Evolutionary conservation across 2,113 vertebrate species (phyloP).

Genomic region (Corythornis madagascariensis): DNA sequence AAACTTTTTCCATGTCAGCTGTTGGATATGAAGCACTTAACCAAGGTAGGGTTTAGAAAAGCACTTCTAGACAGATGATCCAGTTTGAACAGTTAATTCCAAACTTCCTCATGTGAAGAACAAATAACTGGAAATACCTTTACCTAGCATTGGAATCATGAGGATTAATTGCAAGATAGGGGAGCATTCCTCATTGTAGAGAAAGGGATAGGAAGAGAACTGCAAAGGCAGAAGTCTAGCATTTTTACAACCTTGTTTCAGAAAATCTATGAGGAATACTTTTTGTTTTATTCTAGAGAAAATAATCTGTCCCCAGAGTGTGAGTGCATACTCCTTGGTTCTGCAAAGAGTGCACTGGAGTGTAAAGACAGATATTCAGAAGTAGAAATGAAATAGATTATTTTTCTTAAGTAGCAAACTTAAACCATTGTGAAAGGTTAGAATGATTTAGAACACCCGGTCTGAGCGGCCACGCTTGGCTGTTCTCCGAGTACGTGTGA

Average conservation of each 20-base stretch:
- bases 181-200: background rate
- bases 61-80: conserved; percentile 3
- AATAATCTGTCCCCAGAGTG: background rate
- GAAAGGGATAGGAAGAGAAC: background rate
- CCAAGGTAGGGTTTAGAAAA: background rate
- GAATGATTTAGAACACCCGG: conserved; percentile 67
- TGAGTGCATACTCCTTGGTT: background rate
- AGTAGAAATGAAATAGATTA: conserved; percentile 20
- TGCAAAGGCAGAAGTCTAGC: background rate
- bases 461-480: conserved; percentile 54
- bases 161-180: background rate
- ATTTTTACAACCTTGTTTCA: background rate
- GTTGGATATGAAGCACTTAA: background rate
- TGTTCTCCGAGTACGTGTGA: conserved; percentile 58
- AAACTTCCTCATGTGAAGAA: background rate
- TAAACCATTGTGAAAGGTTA: conserved; percentile 68
- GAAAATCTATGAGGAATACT: background rate
- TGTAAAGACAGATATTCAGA: conserved; percentile 49
- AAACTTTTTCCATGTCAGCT: background rate
- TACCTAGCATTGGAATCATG: background rate
- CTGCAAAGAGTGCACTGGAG: background rate
- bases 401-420: conserved; percentile 49
- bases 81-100: conserved; percentile 33
- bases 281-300: conserved; percentile 18
- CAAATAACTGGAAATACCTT: background rate